A percentile compares a stretch with the other conserved stretches of the same genome.
Evolutionary conservation across 1,140 invertebrate genomes (phyloP).

Genomic region (Vollenhovia emeryi): DNA sequence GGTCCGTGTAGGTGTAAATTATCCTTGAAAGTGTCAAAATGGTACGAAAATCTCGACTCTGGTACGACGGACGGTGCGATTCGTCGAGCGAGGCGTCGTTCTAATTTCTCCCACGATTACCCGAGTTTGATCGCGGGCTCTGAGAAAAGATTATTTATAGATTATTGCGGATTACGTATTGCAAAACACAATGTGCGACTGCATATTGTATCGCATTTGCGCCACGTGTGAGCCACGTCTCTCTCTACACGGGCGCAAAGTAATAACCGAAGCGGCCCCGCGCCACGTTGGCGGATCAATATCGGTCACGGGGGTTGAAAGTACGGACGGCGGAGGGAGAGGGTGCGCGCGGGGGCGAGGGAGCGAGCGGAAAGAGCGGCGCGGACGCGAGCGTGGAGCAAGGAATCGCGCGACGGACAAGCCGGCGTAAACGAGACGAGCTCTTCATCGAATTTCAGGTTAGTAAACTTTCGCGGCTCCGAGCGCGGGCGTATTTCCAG

Average conservation of each 20-base stretch:
- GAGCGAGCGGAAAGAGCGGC: slow-evolving; percentile 25
- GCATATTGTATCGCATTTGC: slow-evolving; percentile 27
- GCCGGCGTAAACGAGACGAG: slow-evolving; percentile 61
- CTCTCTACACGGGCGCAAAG: slow-evolving; percentile 67
- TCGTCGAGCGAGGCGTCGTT: background rate
- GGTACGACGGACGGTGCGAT: background rate
- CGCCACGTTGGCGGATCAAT: slow-evolving; percentile 78
- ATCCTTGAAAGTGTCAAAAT: no score
- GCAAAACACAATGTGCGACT: background rate
- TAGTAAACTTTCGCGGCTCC: slow-evolving; percentile 35
- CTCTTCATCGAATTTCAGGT: slow-evolving; percentile 50
- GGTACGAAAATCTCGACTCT: no score
- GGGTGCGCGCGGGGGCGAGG: background rate
- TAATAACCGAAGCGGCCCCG: slow-evolving; percentile 75
- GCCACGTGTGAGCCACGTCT: slow-evolving; percentile 54
- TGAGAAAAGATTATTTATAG: background rate
- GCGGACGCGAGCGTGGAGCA: background rate
- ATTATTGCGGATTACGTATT: background rate
- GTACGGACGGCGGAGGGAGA: slow-evolving; percentile 50
- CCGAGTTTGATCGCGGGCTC: background rate
- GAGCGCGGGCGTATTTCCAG: slow-evolving; percentile 11
- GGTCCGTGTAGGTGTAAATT: no score
- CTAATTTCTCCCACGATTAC: background rate
- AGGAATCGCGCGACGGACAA: slow-evolving; percentile 60
- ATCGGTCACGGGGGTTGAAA: slow-evolving; percentile 76